Percentiles rank a stretch among this genome's conserved stretches.
Conservation (phyloP, 2,797 vertebrate species). For the Gymnopithys bicolor region DNA sequence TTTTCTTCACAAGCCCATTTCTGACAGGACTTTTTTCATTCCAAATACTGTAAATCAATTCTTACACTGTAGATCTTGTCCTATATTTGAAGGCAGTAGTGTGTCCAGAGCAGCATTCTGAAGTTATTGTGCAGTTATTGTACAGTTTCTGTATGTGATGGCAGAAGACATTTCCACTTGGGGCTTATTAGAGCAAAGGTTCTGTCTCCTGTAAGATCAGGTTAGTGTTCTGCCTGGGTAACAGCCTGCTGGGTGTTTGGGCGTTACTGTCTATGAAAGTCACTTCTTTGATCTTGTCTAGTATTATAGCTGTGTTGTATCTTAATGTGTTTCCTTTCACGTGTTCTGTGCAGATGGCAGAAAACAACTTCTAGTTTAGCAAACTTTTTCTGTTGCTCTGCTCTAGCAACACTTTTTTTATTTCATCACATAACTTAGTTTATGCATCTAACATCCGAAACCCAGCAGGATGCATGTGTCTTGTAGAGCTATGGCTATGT, state of each 20-base stretch:
- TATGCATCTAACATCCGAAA: neutral
- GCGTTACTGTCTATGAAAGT: neutral
- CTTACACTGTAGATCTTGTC: neutral
- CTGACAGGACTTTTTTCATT: too few species aligned
- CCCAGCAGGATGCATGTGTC: neutral
- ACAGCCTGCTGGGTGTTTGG: neutral
- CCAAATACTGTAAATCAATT: too few species aligned
- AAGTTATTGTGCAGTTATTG: neutral
- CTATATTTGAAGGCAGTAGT: neutral
- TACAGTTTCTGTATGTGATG: neutral
- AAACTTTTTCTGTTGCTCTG: neutral
- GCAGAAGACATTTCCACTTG: neutral
- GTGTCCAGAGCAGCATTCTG: neutral
- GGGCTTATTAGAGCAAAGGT: neutral
- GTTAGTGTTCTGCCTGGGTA: neutral
- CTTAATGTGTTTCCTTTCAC: neutral
- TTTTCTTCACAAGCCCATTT: too few species aligned
- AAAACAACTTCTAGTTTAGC: neutral
- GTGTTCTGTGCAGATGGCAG: neutral
- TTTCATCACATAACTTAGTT: neutral
- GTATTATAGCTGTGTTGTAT: neutral
- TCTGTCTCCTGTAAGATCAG: neutral
- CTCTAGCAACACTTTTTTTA: neutral
- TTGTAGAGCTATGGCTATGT: neutral
- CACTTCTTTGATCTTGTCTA: neutral